Evolutionary conservation across 2,888 invertebrate genomes (phyloP).

Genomic region (Gnatocerus cornutus): DNA sequence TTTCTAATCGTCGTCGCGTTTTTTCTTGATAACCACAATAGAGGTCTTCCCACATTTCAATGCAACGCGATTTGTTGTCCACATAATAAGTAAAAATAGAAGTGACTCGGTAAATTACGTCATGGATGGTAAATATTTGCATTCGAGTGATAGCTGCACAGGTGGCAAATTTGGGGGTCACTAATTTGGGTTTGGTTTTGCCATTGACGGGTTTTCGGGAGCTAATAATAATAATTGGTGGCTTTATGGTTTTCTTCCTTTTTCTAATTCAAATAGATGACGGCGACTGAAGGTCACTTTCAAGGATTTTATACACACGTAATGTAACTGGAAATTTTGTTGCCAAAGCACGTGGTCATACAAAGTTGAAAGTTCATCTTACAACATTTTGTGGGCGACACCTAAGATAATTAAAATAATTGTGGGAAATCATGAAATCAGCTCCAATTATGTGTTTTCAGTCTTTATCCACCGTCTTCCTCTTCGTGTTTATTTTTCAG

Average conservation of each 20-base stretch:
- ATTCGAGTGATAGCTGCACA: constrained; percentile 33
- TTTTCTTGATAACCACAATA: constrained; percentile 24
- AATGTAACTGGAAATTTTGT: constrained; percentile 27
- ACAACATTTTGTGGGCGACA: no score
- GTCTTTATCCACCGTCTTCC: not conserved
- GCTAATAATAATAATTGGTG: constrained; percentile 5
- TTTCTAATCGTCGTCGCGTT: constrained; percentile 19
- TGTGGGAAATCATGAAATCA: not conserved
- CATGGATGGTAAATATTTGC: constrained; percentile 48
- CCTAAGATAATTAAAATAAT: not conserved
- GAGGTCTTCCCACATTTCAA: constrained; percentile 37
- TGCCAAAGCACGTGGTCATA: not conserved
- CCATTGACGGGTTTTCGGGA: constrained; percentile 3
- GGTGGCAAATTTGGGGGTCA: constrained; percentile 12
- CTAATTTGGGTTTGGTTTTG: constrained; percentile 25
- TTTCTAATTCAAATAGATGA: constrained; percentile 16
- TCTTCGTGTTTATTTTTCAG: constrained; percentile 2
- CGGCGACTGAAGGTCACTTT: constrained; percentile 14
- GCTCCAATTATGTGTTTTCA: not conserved
- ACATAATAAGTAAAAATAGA: constrained; percentile 47
- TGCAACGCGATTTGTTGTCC: constrained; percentile 33
- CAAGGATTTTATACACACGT: constrained; percentile 19
- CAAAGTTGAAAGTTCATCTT: no score
- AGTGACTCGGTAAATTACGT: constrained; percentile 44
- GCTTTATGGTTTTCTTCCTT: constrained; percentile 1